Base-by-base conservation (phyloP, 35 echinoderm and acorn worm species). In the Apostichopus californicus region DNA sequence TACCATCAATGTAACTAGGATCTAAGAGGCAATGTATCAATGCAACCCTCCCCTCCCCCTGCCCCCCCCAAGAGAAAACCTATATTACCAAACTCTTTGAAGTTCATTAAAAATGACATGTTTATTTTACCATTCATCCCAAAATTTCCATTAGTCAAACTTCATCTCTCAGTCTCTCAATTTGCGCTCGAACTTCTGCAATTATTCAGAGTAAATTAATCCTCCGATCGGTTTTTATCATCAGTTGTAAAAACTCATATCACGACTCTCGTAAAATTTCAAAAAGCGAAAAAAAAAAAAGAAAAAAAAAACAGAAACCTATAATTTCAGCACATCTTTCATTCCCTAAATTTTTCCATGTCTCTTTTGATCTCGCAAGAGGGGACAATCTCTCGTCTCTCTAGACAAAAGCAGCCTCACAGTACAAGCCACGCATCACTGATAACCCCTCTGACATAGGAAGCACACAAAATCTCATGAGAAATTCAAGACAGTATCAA, bases 401-500 rank as follows among this genome's bases (percentile, higher is more conserved):
- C 80, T 13, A 83, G 55, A 83, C 80, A 83, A 83, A 34, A 53
- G 17, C 80, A 55, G 12, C 52, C 28, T 8, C 25, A 54, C 26
- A 83, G 8, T 79, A 83, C 52, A 55, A 6, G 24, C 18, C 55
- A 56, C 55, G 52, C 80, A 83, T 83, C 80, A 55, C 5, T 56
- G 80, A 83, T 83, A 53, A 83, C 25, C 34, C 34, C 25, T 56
- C 80, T 83, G 80, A 83, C 24, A 6, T 83, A 83, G 80, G 80
- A 83, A 83, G 55, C 80, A 53, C 13, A 54, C 8, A 17, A 46
- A 17, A 5, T 83, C 80, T 83, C 80, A 83, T n/a, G 78, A 80
- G 78, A 80, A 80, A 80, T 80, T 34, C n/a, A 15, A 53, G 80
- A 56, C 25, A 83, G 80, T 55, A 53, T 83, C 80, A 83, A 83